Evolutionary conservation across 1,140 invertebrate genomes (phyloP), one percentile per base, ranked within the genome.

Genomic region (Ptiloglossa arizonensis): DNA sequence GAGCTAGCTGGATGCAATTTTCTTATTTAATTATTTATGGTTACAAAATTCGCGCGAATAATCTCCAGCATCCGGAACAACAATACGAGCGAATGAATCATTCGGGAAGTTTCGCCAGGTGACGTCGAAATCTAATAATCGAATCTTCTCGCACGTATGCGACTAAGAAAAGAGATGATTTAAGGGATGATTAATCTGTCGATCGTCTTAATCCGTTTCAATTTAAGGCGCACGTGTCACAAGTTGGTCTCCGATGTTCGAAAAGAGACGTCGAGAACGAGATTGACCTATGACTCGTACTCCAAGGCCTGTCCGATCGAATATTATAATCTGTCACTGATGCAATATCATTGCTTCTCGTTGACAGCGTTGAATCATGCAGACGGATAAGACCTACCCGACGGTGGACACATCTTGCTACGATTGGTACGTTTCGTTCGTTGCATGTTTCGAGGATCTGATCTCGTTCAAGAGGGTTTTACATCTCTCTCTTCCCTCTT

Each of bases 101-200:
- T 24, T 1, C 3, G 4, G 24, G 41, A 44, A 57, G 29, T 19
- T 5, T 11, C 22, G 8, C 22, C 44, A 24, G 60, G 63, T 60
- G 38, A 46, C 22, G 19, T 66, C 13, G 41, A 9, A 38, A 52
- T n/a, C n/a, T n/a, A n/a, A 41, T 24, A 27, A 50, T 19, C 56
- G 57, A 68, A 73, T 82, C 74, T 22, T 24, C 38, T 70, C 19
- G 62, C 44, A 22, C 50, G 75, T 44, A 52, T 38, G 50, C 17
- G 9, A n/a, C 5, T 60, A 70, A 82, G 41, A 67, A 63, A 70
- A 70, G 52, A 52, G 46, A 82, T 69, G 80, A 82, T 50, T 9
- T 9, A 41, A 24, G 27, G 22, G 32, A 50, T 38, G 54, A 66
- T 76, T 67, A 56, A 62, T 52, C 27, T 48, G n/a, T 24, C n/a